Evolutionary conservation across 2,888 invertebrate species (phyloP), one percentile per base, ranked within the genome.

Genomic region (Metalampra italica): DNA sequence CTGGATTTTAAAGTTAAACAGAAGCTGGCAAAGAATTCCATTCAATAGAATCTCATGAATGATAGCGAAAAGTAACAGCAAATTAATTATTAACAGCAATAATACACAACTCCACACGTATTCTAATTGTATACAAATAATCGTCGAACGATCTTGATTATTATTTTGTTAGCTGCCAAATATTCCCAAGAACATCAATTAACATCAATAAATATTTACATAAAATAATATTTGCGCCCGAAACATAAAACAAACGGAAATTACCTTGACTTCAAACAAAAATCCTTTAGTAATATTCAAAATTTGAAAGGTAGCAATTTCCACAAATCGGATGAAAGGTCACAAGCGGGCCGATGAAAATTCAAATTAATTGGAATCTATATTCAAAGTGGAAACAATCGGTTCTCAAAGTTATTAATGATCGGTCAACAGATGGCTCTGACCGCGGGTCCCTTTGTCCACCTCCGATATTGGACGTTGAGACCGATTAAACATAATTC

Each of bases 391-490:
- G 64, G 59, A 63, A 70, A 72, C 75, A 72, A 75, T 72, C 56
- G 58, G 52, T 51, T 58, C 53, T 53, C 50, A 59, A 71, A 71
- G 66, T 73, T 73, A 76, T 78, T 78, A 76, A 78, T 78, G 71
- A 63, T 56, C 55, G 60, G 64, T 52, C 64, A 69, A 67, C 76
- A 76, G 74, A 71, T 72, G 73, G 66, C 69, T 55, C 57, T 66
- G 69, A 57, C 66, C 67, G 54, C 54, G 50, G 43, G 52, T 57
- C 57, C 57, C 57, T 58, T 60, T 59, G 56, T 62, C 43, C 41
- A 45, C 45, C 47, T 47, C 45, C 37, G 30, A 41, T 50, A 50
- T 41, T 46, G 43, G 43, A 32, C n/a, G 14, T 40, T 46, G 29
- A 14, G n/a, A 32, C 29, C 43, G 34, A 43, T 43, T 14, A 43